A percentile compares a stretch with the other conserved stretches of the same genome.
These are phyloP conservation scores for Acrossocheilus wenchowensis DNA, from an alignment of 2,797 vertebrate genomes.

Conservation along the genomic window DNA sequence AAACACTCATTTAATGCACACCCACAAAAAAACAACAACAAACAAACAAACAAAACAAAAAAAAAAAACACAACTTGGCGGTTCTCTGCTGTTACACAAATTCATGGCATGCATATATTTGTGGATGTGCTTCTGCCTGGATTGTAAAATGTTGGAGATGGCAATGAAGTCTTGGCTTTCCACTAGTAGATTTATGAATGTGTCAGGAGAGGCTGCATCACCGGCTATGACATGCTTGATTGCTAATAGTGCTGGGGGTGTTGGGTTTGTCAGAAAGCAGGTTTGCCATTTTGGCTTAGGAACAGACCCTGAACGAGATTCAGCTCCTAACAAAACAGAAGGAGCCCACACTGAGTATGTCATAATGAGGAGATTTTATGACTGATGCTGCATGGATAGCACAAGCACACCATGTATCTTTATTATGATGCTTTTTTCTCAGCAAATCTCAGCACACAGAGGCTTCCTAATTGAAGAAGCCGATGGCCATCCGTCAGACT, in stretches of 20 bases:
- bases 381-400: background rate
- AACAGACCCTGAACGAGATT: constrained; percentile 17
- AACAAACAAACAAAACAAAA: background rate
- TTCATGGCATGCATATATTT: constrained; percentile 24
- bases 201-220: constrained; percentile 66
- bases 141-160: constrained; percentile 31
- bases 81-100: background rate
- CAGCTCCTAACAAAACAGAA: background rate
- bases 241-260: constrained; percentile 49
- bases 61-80: background rate
- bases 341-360: background rate
- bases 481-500: background rate
- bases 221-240: constrained; percentile 64
- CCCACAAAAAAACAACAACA: background rate
- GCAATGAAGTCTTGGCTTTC: constrained; percentile 37
- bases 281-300: constrained; percentile 7
- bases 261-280: constrained; percentile 38
- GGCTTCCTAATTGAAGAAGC: constrained; percentile 8
- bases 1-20: background rate
- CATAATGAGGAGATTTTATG: constrained; percentile 17
- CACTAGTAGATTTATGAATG: constrained; percentile 68
- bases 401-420: background rate
- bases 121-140: constrained; percentile 42
- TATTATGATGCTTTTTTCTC: constrained; percentile 11
- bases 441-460: constrained; percentile 24